Base-by-base conservation (phyloP, 2,888 invertebrate species). In the Polymixis lichenea region DNA sequence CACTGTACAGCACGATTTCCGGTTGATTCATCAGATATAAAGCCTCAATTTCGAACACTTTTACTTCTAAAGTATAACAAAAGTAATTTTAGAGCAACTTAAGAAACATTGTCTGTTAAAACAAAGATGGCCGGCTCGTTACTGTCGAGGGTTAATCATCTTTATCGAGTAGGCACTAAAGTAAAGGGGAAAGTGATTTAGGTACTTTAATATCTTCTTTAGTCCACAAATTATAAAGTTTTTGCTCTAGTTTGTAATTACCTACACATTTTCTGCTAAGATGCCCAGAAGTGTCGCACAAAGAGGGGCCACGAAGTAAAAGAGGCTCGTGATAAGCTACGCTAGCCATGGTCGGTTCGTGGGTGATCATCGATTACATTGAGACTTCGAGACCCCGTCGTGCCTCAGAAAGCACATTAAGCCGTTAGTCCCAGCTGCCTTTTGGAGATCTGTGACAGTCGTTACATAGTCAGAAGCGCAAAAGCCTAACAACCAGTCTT, bases 111-210 rank as follows among this genome's bases (percentile, higher is more conserved):
- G 87, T 90, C 88, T 88, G 84, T 72, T 86, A 85, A 77, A 90
- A 92, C 89, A 91, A 91, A 93, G 89, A 90, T 89, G 88, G 87
- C 88, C 76, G 89, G 87, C 89, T 91, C 88, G 87, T 90, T 91
- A 90, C 90, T 91, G 90, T 88, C 79, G 82, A 91, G 90, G 89
- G 90, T 91, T 92, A 90, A 88, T 88, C 83, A 92, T 93, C 89
- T 91, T 90, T 89, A 89, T 90, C 89, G 89, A 89, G 87, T 86
- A 86, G 88, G 64, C 72, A 79, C 82, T 90, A 89, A 89, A 90
- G 89, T 80, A 89, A 87, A 86, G 87, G 88, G 87, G 82, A 89
- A 88, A 82, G 88, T 82, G 76, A 87, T 87, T 91, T 88, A 76
- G 60, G 32, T 82, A 89, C 89, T 90, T 89, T 88, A 86, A 90